Percentiles rank a stretch among this genome's conserved stretches.
Evolutionary conservation across 2,113 vertebrate species (phyloP).

Genomic region (Malurus alboscapulatus): DNA sequence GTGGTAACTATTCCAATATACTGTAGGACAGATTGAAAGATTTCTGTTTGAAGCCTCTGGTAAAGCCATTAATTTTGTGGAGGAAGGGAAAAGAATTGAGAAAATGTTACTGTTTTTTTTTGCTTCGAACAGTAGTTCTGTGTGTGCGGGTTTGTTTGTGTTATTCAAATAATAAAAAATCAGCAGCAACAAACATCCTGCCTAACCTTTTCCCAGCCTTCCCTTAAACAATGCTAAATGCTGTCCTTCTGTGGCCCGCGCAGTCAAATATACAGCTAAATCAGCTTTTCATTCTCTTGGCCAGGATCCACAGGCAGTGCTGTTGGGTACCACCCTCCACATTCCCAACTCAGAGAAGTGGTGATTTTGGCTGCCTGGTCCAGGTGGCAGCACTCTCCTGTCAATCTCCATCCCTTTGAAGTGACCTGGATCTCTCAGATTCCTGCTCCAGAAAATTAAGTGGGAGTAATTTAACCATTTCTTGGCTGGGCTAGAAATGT

Average conservation of each 20-base stretch:
- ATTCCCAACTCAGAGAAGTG: not conserved
- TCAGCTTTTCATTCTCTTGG: conserved; percentile 25
- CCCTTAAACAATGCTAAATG: conserved; percentile 1
- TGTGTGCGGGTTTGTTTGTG: not conserved
- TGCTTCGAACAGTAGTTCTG: conserved; percentile 14
- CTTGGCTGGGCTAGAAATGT: not conserved
- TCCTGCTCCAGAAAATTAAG: not conserved
- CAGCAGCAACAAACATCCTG: not conserved
- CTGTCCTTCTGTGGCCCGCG: not conserved
- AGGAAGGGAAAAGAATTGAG: conserved; percentile 7
- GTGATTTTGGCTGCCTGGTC: not conserved
- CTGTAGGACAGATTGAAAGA: conserved; percentile 13
- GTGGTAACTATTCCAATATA: not conserved
- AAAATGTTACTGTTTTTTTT: conserved; percentile 1
- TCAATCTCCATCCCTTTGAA: not conserved
- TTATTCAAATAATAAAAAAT: conserved; percentile 23
- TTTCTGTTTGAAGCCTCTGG: conserved; percentile 13
- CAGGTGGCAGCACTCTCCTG: not conserved
- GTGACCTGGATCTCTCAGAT: not conserved
- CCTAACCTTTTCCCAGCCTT: conserved; percentile 8
- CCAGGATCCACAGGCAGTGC: not conserved
- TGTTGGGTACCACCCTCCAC: not conserved
- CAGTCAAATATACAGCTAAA: conserved; percentile 18
- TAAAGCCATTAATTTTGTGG: conserved; percentile 24
- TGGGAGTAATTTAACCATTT: not conserved